Conservation (phyloP, 2,888 invertebrate genomes). For the Gandaritis pyraliata region DNA sequence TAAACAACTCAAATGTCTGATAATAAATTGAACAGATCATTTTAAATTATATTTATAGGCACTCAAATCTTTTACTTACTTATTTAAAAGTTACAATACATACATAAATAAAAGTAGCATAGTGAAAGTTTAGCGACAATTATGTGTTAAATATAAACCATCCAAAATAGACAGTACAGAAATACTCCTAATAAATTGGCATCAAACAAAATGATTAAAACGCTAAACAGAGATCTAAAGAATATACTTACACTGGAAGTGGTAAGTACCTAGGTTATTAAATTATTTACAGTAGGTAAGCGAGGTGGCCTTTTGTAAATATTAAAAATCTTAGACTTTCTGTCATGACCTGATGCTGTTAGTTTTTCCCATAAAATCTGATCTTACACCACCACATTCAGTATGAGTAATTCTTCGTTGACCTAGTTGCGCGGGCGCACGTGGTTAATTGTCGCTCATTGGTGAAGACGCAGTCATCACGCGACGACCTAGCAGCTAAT, state of each 20-base stretch:
- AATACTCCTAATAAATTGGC: conserved; percentile 53
- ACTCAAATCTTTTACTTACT: no score
- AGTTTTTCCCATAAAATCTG: conserved; percentile 17
- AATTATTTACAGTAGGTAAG: neutral
- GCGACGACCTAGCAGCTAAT: conserved; percentile 66
- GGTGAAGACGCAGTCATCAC: conserved; percentile 54
- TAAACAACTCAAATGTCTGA: no score
- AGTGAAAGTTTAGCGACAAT: conserved; percentile 30
- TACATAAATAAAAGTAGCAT: conserved; percentile 14
- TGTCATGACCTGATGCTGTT: no score
- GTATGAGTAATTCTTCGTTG: conserved; percentile 59
- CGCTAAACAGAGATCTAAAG: conserved; percentile 21
- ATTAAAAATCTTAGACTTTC: no score
- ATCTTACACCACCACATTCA: conserved; percentile 43
- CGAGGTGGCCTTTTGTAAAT: no score
- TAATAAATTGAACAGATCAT: no score
- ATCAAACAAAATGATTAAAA: conserved; percentile 47
- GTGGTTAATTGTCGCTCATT: conserved; percentile 70
- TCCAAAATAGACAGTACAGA: conserved; percentile 33
- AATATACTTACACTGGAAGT: conserved; percentile 11
- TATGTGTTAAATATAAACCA: conserved; percentile 38
- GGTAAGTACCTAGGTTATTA: neutral
- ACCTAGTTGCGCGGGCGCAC: conserved; percentile 62
- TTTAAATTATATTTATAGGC: no score
- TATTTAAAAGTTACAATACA: neutral